These are phyloP conservation scores for Argyresthia goedartella DNA, from an alignment of 2,888 invertebrate species.

Conservation along the genomic window DNA sequence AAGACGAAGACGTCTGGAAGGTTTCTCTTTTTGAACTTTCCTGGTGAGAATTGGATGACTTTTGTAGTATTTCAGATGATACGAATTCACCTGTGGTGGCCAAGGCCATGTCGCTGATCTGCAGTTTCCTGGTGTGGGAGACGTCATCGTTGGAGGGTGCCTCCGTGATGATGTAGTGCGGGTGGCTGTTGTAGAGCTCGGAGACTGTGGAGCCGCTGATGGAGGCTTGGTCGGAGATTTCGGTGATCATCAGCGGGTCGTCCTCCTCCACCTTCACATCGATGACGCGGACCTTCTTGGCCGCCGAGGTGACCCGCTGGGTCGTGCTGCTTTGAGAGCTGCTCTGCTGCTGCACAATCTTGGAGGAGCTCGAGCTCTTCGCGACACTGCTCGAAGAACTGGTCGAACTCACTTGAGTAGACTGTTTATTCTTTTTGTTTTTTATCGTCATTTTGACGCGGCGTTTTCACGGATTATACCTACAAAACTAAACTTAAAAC, in stretches of 20 bases:
- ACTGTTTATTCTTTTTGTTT: slow-evolving; percentile 68
- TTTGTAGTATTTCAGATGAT: slow-evolving; percentile 37
- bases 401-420: slow-evolving; percentile 48
- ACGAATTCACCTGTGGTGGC: slow-evolving; percentile 55
- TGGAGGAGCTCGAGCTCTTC: slow-evolving; percentile 46
- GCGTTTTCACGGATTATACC: background rate
- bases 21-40: slow-evolving; percentile 55
- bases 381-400: slow-evolving; percentile 58
- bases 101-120: slow-evolving; percentile 58
- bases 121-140: slow-evolving; percentile 38
- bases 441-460: slow-evolving; percentile 64
- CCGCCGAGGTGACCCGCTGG: slow-evolving; percentile 56
- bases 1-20: slow-evolving; percentile 52
- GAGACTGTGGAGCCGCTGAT: slow-evolving; percentile 60
- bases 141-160: slow-evolving; percentile 61
- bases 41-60: slow-evolving; percentile 50
- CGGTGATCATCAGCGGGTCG: slow-evolving; percentile 67
- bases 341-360: slow-evolving; percentile 49
- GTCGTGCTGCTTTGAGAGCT: slow-evolving; percentile 33
- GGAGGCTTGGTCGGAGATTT: slow-evolving; percentile 59
- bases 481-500: slow-evolving; percentile 17
- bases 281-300: slow-evolving; percentile 64
- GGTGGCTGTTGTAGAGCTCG: slow-evolving; percentile 63
- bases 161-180: slow-evolving; percentile 66
- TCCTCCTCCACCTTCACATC: slow-evolving; percentile 68